Conservation (phyloP, 23 tunicate genomes). For the Trididemnum nubilum region DNA sequence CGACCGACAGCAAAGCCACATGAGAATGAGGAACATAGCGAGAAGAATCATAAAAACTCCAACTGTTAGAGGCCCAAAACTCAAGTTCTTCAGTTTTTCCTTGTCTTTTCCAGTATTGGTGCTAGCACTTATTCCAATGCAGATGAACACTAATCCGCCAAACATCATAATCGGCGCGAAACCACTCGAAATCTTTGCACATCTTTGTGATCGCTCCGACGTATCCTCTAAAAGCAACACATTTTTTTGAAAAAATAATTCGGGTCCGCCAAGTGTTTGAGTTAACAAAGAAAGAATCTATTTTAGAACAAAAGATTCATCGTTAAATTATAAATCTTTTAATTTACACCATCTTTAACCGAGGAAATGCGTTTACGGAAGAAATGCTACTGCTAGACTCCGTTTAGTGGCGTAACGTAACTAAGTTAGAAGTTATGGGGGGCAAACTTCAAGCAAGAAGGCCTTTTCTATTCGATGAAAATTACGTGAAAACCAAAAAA, state of each 20-base stretch:
- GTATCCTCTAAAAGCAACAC: conserved; percentile 56
- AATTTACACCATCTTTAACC: no score
- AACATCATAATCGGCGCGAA: conserved; percentile 96
- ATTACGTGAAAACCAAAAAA: no score
- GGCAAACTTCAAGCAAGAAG: no score
- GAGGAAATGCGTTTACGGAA: no score
- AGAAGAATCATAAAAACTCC: conserved; percentile 83
- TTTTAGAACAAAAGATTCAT: no score
- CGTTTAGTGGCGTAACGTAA: no score
- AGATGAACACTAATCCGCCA: conserved; percentile 87
- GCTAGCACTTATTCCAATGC: conserved; percentile 90
- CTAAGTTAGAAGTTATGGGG: no score
- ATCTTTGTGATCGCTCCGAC: conserved; percentile 78
- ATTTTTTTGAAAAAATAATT: no score
- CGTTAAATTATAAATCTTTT: neutral
- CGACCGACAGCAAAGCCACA: conserved; percentile 85
- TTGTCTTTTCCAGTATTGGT: conserved; percentile 80
- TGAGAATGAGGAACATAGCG: conserved; percentile 51
- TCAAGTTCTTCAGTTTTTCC: conserved; percentile 54
- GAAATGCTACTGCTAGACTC: no score
- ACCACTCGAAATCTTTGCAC: conserved; percentile 88
- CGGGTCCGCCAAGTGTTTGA: no score
- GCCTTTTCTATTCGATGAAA: no score
- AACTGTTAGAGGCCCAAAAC: conserved; percentile 87
- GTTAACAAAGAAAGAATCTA: no score